These are phyloP conservation scores for Drosophila sproati DNA, from an alignment of 1,140 invertebrate species.

Conservation along the genomic window DNA sequence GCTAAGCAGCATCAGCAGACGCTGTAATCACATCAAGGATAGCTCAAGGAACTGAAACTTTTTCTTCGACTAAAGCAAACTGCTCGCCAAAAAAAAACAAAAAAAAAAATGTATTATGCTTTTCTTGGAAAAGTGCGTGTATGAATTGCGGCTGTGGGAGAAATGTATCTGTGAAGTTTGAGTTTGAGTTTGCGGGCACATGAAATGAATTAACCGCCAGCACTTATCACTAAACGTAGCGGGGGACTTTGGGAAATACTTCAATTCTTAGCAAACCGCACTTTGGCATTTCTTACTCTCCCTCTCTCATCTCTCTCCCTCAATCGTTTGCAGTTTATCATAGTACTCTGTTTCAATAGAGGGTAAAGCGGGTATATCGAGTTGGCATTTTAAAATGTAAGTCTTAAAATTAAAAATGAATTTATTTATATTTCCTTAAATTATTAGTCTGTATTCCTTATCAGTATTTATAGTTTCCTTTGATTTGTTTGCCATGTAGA, in stretches of 20 bases:
- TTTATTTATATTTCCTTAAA: conserved; percentile 37
- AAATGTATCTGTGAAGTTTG: conserved; percentile 4
- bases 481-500: too few species aligned
- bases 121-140: conserved; percentile 15
- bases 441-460: too few species aligned
- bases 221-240: conserved; percentile 45
- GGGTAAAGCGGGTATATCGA: background rate
- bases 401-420: background rate
- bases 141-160: background rate
- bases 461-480: too few species aligned
- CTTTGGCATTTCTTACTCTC: background rate
- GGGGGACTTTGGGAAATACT: conserved; percentile 24
- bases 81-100: conserved; percentile 6
- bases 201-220: conserved; percentile 48
- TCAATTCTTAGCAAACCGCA: conserved; percentile 31
- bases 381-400: background rate
- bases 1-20: conserved; percentile 17
- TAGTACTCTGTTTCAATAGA: background rate
- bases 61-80: conserved; percentile 1
- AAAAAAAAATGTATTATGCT: conserved; percentile 27
- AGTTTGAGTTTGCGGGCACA: conserved; percentile 7
- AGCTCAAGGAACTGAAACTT: conserved; percentile 12
- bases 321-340: conserved; percentile 31
- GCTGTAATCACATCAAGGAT: conserved; percentile 39
- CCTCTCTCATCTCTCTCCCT: background rate